These are phyloP conservation scores for Drosophila paranaensis DNA, from an alignment of 2,888 invertebrate genomes.

Conservation along the genomic window DNA sequence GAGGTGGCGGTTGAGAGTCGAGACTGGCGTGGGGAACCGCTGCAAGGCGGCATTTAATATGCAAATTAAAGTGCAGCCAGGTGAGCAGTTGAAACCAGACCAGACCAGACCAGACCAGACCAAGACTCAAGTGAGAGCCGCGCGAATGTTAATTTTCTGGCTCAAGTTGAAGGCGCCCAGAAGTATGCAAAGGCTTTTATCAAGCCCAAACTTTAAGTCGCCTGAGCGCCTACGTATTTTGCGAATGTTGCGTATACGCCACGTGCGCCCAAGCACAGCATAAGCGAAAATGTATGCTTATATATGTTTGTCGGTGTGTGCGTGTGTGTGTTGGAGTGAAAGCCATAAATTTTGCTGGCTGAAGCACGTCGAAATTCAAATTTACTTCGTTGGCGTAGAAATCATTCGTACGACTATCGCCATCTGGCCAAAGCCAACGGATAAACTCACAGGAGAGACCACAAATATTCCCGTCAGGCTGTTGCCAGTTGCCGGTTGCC, in stretches of 20 bases:
- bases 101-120: not conserved
- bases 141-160: constrained; percentile 26
- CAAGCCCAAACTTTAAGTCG: constrained; percentile 37
- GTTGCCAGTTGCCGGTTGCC: constrained; percentile 19
- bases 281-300: constrained; percentile 11
- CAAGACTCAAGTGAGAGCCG: constrained; percentile 5
- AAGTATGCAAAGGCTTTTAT: constrained; percentile 29
- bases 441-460: constrained; percentile 26
- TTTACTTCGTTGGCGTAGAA: constrained; percentile 53
- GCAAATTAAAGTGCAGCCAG: constrained; percentile 58
- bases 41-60: constrained; percentile 51
- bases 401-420: constrained; percentile 32
- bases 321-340: constrained; percentile 32
- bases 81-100: constrained; percentile 18
- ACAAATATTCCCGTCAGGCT: constrained; percentile 25
- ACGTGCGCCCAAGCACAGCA: constrained; percentile 58
- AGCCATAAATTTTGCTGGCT: constrained; percentile 62
- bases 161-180: constrained; percentile 21
- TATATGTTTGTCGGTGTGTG: not conserved
- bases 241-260: constrained; percentile 49
- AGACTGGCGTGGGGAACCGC: constrained; percentile 9
- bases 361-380: constrained; percentile 67
- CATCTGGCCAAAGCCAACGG: constrained; percentile 34
- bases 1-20: constrained; percentile 15
- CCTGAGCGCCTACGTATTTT: constrained; percentile 15